phyloP scores from a whole-genome alignment of 2,888 invertebrate species.

The Pseudococcus longispinus region DNA sequence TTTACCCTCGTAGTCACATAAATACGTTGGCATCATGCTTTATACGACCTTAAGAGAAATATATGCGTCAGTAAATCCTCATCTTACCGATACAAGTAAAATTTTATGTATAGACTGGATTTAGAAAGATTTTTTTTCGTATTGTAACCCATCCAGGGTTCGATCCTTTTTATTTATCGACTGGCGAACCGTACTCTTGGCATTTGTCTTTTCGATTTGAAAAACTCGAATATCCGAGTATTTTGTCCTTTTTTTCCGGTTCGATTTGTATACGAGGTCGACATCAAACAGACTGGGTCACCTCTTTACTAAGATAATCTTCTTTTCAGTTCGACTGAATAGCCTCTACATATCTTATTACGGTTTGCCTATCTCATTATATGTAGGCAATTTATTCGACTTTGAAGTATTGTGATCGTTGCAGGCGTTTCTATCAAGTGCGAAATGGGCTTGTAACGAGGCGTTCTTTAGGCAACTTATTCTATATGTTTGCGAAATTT shows the following conservation, averaged over 20 bases:
- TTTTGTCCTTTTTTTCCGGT: neutral
- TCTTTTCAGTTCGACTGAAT: slow-evolving; percentile 1
- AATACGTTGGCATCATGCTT: neutral
- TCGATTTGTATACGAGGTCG: neutral
- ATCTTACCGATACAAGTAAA: slow-evolving; percentile 8
- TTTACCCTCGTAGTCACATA: neutral
- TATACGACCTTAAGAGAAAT: neutral
- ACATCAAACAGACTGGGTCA: neutral
- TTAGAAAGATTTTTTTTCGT: slow-evolving; percentile 14
- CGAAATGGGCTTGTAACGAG: too few species aligned
- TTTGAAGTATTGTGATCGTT: neutral
- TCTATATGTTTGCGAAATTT: too few species aligned
- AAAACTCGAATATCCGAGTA: neutral
- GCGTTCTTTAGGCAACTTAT: too few species aligned
- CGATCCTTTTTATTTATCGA: neutral
- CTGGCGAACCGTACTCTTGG: neutral
- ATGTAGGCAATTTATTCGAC: slow-evolving; percentile 8
- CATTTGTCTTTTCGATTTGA: neutral
- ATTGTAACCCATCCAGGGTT: neutral
- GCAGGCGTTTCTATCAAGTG: neutral
- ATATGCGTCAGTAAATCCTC: slow-evolving; percentile 17
- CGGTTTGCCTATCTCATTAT: neutral
- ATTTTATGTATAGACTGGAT: slow-evolving; percentile 4
- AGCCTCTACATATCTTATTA: neutral
- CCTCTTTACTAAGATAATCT: neutral